Conservation (phyloP, 2,888 invertebrate genomes). For the Amblyjoppa proteus region DNA sequence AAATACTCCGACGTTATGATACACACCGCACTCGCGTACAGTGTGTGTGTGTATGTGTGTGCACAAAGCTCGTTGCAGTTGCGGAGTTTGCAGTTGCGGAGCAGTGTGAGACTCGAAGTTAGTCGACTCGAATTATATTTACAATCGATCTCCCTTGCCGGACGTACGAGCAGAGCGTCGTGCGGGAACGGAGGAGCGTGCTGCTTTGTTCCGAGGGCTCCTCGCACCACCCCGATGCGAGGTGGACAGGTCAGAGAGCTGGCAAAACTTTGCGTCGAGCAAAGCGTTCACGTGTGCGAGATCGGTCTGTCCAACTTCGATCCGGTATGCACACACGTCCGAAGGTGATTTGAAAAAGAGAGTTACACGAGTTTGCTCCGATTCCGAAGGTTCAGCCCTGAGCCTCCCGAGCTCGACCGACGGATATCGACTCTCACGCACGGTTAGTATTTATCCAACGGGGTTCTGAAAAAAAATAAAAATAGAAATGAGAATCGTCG, state of each 20-base stretch:
- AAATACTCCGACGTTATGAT: slow-evolving; percentile 33
- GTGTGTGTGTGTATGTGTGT: background rate
- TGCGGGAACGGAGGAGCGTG: slow-evolving; percentile 1
- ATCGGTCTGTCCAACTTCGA: background rate
- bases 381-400: slow-evolving; percentile 45
- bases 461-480: too few species aligned
- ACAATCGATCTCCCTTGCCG: slow-evolving; percentile 49
- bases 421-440: background rate
- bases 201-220: slow-evolving; percentile 47
- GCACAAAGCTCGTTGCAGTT: background rate
- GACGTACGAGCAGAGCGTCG: background rate
- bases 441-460: too few species aligned
- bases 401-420: background rate
- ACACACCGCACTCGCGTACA: background rate
- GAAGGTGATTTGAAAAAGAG: background rate
- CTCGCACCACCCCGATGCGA: slow-evolving; percentile 22
- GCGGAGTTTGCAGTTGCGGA: background rate
- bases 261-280: slow-evolving; percentile 26
- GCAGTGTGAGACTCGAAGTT: slow-evolving; percentile 1
- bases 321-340: too few species aligned
- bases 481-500: too few species aligned
- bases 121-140: slow-evolving; percentile 56
- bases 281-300: slow-evolving; percentile 4
- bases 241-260: slow-evolving; percentile 21
- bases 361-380: slow-evolving; percentile 29